phyloP scores from a whole-genome alignment of 2,797 vertebrate genomes.

The Todus mexicanus region DNA sequence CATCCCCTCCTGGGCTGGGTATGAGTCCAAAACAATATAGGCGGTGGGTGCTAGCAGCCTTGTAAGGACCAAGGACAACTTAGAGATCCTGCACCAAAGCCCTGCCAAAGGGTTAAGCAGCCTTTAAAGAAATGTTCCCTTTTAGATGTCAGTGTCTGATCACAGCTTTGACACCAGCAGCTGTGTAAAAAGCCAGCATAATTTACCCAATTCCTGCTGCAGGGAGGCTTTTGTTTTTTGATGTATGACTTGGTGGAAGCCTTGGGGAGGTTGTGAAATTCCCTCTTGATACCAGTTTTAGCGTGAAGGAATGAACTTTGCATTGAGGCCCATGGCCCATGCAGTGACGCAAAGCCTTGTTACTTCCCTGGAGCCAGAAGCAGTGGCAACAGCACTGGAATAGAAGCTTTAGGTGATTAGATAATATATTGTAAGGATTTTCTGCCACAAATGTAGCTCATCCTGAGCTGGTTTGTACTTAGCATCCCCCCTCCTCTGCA shows the following conservation, averaged over 20 bases:
- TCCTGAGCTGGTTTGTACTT: neutral
- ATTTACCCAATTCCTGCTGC: neutral
- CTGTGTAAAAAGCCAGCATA: neutral
- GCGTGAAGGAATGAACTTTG: neutral
- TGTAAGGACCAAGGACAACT: neutral
- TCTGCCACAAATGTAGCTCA: neutral
- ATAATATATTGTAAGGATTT: neutral
- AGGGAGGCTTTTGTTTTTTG: neutral
- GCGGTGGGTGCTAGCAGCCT: neutral
- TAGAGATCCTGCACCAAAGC: neutral
- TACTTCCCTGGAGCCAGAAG: neutral
- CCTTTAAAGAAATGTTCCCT: neutral
- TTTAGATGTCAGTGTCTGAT: neutral
- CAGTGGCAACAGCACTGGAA: neutral
- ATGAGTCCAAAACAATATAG: neutral
- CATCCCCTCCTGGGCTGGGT: neutral
- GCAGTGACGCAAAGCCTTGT: neutral
- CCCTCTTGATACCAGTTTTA: neutral
- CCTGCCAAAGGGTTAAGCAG: neutral
- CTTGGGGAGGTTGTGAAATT: neutral
- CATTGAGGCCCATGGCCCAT: neutral
- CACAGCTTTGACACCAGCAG: neutral
- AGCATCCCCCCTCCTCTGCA: neutral
- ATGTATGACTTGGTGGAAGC: neutral
- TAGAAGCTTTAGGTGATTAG: neutral